Base-by-base conservation (phyloP, 2,888 invertebrate species). In the Drosophila longiperda region DNA sequence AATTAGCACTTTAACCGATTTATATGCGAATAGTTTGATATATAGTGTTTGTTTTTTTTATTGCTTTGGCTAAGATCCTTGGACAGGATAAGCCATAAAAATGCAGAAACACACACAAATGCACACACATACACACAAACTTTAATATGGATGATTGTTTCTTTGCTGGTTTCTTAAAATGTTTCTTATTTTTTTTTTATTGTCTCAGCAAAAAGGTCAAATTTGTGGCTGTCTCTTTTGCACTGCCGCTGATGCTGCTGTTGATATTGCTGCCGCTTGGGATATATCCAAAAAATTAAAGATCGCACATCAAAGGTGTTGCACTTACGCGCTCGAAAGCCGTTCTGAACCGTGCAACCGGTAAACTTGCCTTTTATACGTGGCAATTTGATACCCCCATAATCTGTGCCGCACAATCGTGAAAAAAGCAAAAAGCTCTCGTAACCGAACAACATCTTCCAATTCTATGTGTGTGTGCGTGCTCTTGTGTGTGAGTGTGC, bases 261-360 rank as follows among this genome's bases (percentile, higher is more conserved):
- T 11, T 70, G 74, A 53, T 50, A 69, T 38, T 81, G 80, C 71
- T 67, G 70, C 52, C 60, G 81, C 62, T 80, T 75, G 72, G 68
- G 73, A 82, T 9, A 79, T 82, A 75, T 80, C 77, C 75, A 87
- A 89, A 83, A 77, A 85, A 75, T 82, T 78, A 90, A 29, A 55
- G 86, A 81, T 87, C 89, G 87, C 91, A 92, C 91, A 92, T 87
- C 90, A 90, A 86, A 91, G 88, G 92, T 94, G 94, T 92, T 94
- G 93, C 94, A 97, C 97, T 97, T 97, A 97, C 97, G 93, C 93
- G 97, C 97, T 97, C 96, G 96, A 97, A 97, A 97, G 97, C 97
- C 97, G 97, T 97, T 97, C 97, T 98, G 97, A 96, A 96, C 96
- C 96, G 95, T 95, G 95, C 95, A 95, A 95, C 94, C 95, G 94